phyloP scores from a whole-genome alignment of 2,888 invertebrate genomes.

The Cenopis cana region DNA sequence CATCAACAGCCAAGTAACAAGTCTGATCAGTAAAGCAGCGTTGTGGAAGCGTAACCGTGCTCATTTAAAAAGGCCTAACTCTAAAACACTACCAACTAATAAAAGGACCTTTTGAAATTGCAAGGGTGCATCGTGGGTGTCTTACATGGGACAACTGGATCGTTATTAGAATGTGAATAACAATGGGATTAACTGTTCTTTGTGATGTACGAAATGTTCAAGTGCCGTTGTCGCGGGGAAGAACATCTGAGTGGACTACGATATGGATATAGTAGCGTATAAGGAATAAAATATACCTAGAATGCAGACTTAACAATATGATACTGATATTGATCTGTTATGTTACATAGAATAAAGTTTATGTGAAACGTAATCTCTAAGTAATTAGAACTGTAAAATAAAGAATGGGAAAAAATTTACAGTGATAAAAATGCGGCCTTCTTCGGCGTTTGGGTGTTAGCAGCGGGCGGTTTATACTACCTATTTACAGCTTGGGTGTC shows the following conservation, averaged over 20 bases:
- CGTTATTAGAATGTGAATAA: conserved; percentile 10
- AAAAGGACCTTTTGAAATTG: not conserved
- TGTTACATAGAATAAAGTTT: no score
- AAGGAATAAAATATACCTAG: not conserved
- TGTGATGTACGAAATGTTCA: conserved; percentile 14
- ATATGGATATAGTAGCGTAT: not conserved
- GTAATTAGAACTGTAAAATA: no score
- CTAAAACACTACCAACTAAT: not conserved
- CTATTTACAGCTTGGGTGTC: no score
- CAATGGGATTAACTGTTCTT: conserved; percentile 20
- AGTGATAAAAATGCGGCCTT: no score
- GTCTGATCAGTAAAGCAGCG: conserved; percentile 4
- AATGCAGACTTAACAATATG: no score
- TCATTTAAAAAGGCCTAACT: not conserved
- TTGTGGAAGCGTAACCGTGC: not conserved
- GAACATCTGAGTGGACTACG: not conserved
- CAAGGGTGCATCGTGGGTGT: conserved; percentile 32
- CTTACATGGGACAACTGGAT: conserved; percentile 28
- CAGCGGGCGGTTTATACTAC: no score
- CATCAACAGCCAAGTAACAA: conserved; percentile 20
- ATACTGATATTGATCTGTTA: no score
- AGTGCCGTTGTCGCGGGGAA: not conserved
- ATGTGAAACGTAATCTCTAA: no score
- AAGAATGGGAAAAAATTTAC: no score
- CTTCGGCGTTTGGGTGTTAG: no score